Base-by-base conservation (phyloP, 2,797 vertebrate genomes). In the Novumbra hubbsi region DNA sequence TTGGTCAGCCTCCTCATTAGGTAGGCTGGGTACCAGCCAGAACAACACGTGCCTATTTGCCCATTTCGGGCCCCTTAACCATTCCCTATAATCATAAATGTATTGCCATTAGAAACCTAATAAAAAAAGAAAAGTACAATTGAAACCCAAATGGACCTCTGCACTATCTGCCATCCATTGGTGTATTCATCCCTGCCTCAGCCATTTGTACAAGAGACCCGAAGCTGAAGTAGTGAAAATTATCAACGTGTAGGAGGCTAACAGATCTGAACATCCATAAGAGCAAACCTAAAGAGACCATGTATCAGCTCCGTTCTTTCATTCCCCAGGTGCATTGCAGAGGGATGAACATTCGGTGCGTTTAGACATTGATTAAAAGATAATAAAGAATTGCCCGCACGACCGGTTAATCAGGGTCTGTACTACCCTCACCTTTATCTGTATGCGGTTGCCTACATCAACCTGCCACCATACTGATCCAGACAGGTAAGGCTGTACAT, bases 281-380 rank as follows among this genome's bases (percentile, higher is more conserved):
- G 76, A 28, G 76, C 81, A 41, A 74, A 70, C 78, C 78, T 38
- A 7, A 38, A 55, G 79, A 62, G 78, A 74, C 68, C 80, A 79
- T 72, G 78, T 34, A 81, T 81, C 85, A 84, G 78, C 81, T 85
- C 71, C 41, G 16, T 32, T 27, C 83, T 80, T 50, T 81, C 87
- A 80, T 60, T 81, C 85, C 82, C 28, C 21, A 28, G 69, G 68
- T 74, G 79, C 79, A 74, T 73, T 76, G 76, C 76, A 78, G 76
- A 76, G 64, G 81, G 84, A 81, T 88, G 87, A 90, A 91, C 92
- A 93, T 93, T 93, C 92, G 89, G 93, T 91, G 91, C 86, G 79
- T 90, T 89, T 85, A 89, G 86, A 92, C 84, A 91, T 87, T 89
- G 87, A 93, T 92, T 92, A 93, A 91, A 91, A 79, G 79, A 80